Percentiles rank a stretch among this genome's conserved stretches.
phyloP scores from a whole-genome alignment of 2,113 vertebrate genomes.

The Apodemus speciosus region DNA sequence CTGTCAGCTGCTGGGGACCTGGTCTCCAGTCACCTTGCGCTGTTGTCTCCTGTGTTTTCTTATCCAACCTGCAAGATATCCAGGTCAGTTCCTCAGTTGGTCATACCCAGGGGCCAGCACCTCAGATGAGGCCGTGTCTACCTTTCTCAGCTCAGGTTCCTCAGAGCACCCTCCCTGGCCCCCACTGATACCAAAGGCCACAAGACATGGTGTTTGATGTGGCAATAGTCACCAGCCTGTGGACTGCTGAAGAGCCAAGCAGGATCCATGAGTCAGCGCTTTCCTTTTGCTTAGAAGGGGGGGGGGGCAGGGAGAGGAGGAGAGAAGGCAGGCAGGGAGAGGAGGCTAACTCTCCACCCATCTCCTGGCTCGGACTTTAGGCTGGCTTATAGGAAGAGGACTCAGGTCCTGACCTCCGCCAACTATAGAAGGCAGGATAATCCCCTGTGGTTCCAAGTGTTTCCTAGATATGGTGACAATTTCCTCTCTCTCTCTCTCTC shows the following conservation, averaged over 20 bases:
- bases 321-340: too few species aligned
- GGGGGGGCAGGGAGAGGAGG: neutral
- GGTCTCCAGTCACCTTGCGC: neutral
- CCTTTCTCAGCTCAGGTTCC: neutral
- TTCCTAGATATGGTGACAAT: neutral
- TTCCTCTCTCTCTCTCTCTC: too few species aligned
- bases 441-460: neutral
- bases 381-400: neutral
- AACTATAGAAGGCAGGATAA: neutral
- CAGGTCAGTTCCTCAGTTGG: too few species aligned
- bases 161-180: neutral
- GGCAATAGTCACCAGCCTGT: too few species aligned
- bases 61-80: neutral
- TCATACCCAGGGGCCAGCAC: rapidly evolving
- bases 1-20: neutral
- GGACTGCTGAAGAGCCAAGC: too few species aligned
- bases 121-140: rapidly evolving
- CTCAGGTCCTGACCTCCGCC: rapidly evolving
- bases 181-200: too few species aligned
- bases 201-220: too few species aligned
- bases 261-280: too few species aligned
- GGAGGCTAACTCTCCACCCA: neutral
- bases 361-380: neutral
- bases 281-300: too few species aligned
- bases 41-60: rapidly evolving